Evolutionary conservation across 2,888 invertebrate species (phyloP).

Genomic region (Agrotis clavis): DNA sequence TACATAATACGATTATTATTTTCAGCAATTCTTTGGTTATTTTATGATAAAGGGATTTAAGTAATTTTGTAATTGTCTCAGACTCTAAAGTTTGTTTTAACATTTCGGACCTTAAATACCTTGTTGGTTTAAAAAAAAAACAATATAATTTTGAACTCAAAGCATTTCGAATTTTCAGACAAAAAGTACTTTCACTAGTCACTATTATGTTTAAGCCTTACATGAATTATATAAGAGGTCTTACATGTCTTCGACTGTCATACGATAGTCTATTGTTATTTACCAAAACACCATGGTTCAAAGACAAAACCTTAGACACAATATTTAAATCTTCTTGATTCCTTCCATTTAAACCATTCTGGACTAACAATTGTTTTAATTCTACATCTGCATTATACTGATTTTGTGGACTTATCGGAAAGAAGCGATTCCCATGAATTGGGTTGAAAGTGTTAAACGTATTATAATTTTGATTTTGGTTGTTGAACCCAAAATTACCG

Average conservation of each 20-base stretch:
- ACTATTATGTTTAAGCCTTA: neutral
- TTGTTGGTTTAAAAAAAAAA: constrained; percentile 21
- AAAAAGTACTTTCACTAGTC: constrained; percentile 38
- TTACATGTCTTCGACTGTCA: constrained; percentile 83
- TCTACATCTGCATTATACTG: constrained; percentile 88
- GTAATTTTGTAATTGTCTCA: constrained; percentile 19
- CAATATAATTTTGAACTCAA: constrained; percentile 33
- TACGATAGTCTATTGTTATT: constrained; percentile 85
- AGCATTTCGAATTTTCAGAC: constrained; percentile 19
- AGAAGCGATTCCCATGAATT: constrained; percentile 78
- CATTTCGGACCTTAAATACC: constrained; percentile 21
- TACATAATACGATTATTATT: constrained; percentile 10
- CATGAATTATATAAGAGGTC: constrained; percentile 66
- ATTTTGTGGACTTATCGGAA: constrained; percentile 80
- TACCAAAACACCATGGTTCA: constrained; percentile 94
- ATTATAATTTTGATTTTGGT: constrained; percentile 74
- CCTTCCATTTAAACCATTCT: constrained; percentile 92
- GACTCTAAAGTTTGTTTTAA: constrained; percentile 16
- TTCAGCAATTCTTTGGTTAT: constrained; percentile 65
- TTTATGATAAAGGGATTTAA: constrained; percentile 21
- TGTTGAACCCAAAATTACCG: constrained; percentile 92
- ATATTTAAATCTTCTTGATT: constrained; percentile 95
- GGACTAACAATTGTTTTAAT: constrained; percentile 92
- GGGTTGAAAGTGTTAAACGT: constrained; percentile 82
- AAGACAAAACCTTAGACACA: constrained; percentile 95